Conservation (phyloP, 1,140 invertebrate species). For the Monomorium pharaonis region DNA sequence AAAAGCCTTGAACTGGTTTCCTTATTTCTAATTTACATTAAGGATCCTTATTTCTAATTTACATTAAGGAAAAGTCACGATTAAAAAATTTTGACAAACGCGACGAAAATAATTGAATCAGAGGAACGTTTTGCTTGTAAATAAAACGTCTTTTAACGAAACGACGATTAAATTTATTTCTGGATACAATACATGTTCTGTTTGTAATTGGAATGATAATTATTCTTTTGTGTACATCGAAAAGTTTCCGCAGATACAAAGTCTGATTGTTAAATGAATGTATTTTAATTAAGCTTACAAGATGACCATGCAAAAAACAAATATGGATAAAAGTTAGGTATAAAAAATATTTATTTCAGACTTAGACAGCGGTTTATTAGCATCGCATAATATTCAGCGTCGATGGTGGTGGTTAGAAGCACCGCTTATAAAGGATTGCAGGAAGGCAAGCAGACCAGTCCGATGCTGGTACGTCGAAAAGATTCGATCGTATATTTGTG, state of each 20-base stretch:
- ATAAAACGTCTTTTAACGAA: background rate
- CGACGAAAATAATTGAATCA: background rate
- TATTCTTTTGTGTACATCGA: background rate
- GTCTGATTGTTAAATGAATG: background rate
- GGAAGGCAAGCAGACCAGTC: slow-evolving; percentile 72
- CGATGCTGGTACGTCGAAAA: slow-evolving; percentile 78
- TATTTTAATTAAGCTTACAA: background rate
- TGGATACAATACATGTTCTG: no score
- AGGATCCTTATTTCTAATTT: no score
- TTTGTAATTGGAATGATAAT: no score
- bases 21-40: no score
- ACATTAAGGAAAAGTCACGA: background rate
- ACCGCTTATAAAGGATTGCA: slow-evolving; percentile 80
- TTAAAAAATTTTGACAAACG: no score
- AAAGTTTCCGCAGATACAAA: background rate
- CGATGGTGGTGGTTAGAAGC: slow-evolving; percentile 58
- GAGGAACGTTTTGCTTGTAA: background rate
- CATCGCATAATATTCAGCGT: slow-evolving; percentile 39
- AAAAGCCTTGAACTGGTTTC: no score
- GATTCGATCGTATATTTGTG: slow-evolving; percentile 61
- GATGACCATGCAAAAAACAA: background rate
- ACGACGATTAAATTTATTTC: background rate
- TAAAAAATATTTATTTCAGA: background rate
- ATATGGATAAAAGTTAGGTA: background rate
- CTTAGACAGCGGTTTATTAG: slow-evolving; percentile 65